phyloP scores from a whole-genome alignment of 2,888 invertebrate genomes.

The Bembecia ichneumoniformis region DNA sequence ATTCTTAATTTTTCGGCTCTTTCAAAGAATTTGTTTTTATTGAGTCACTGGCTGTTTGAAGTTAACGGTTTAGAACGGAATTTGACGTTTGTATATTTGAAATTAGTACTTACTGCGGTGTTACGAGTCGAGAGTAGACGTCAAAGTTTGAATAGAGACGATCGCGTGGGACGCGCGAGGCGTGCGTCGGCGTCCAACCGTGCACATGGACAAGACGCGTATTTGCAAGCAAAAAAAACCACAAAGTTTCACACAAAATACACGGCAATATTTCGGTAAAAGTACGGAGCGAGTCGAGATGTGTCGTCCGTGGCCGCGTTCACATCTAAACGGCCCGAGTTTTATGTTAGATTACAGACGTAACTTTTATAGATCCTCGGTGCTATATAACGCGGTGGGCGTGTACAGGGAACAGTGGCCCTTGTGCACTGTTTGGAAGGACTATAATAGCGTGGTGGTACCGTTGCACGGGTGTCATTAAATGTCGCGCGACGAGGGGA shows the following conservation, averaged over 20 bases:
- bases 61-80: constrained; percentile 7
- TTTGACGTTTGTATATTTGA: constrained; percentile 38
- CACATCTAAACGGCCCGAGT: constrained; percentile 73
- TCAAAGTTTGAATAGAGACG: constrained; percentile 40
- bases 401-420: constrained; percentile 53
- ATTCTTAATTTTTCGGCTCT: too few species aligned
- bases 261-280: constrained; percentile 67
- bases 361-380: constrained; percentile 74
- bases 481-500: constrained; percentile 70
- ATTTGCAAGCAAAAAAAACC: constrained; percentile 51
- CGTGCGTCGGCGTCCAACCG: constrained; percentile 44
- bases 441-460: constrained; percentile 41
- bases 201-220: constrained; percentile 36
- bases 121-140: constrained; percentile 24
- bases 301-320: constrained; percentile 72
- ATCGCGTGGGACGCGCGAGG: constrained; percentile 38
- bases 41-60: neutral
- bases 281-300: constrained; percentile 71
- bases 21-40: too few species aligned
- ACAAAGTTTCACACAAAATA: constrained; percentile 57
- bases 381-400: constrained; percentile 72
- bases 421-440: constrained; percentile 44
- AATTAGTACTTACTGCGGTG: constrained; percentile 53
- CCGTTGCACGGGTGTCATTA: constrained; percentile 71
- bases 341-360: constrained; percentile 74